Evolutionary conservation across 2,797 vertebrate genomes (phyloP), one percentile per base, ranked within the genome.

Genomic region (Trichosurus vulpecula): DNA sequence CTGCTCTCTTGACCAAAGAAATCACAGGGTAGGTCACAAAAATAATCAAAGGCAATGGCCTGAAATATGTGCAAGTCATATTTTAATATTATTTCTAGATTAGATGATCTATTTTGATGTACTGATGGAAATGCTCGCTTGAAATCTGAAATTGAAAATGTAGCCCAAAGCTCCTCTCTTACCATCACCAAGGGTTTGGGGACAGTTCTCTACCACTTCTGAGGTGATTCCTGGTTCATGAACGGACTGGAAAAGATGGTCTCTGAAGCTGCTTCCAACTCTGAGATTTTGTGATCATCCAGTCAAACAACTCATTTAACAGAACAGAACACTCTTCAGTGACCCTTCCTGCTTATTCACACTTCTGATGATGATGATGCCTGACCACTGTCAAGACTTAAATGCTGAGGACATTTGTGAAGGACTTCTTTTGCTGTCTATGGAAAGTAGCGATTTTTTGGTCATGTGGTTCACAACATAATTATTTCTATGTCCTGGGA

Each of bases 41-140:
- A 22, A 74, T 74, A 74, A 74, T 41, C 66, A 41, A n/a, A 74
- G n/a, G 66, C 14, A 91, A 89, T 94, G 93, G 31, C n/a, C 92
- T 61, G 16, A 95, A 90, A 94, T 90, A 91, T 30, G 6, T 81
- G 74, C 53, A 96, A 90, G 66, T 92, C 58, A 90, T 91, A 93
- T 51, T 55, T 94, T 94, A 95, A 58, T 58, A 92, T 47, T 41
- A 91, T 54, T 91, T 92, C 41, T 8, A 31, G 81, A 92, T 57
- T 19, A 54, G 92, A 31, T 35, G 35, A 93, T 12, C 22, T 41
- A 47, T 58, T 54, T 54, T 90, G 90, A 58, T 16, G 41, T 90
- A 31, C 22, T 93, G 52, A 41, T 74, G 90, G 94, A 66, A 14
- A 94, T n/a, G 31, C 53, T 57, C 35, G 41, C 35, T 66, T 13